Percentiles rank a stretch among this genome's conserved stretches.
These are phyloP conservation scores for Turritopsis rubra DNA, from an alignment of 30 jellyfish, hydroid and myxozoan genomes.

Conservation along the genomic window DNA sequence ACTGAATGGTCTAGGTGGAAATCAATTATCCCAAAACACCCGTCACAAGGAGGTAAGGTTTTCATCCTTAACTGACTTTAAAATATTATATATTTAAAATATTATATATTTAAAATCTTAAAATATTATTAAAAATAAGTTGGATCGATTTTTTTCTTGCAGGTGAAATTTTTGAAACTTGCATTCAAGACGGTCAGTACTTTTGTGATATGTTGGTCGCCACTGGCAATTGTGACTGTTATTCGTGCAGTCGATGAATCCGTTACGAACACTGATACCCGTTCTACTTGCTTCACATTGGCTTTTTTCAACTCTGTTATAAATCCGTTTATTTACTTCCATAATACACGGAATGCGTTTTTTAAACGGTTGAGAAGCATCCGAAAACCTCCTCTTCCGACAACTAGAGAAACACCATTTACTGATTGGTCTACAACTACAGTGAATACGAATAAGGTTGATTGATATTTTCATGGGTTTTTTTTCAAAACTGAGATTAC, in stretches of 20 bases:
- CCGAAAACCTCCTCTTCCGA: not conserved
- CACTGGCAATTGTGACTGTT: not conserved
- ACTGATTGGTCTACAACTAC: not conserved
- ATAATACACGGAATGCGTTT: not conserved
- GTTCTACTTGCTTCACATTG: slow-evolving; percentile 1
- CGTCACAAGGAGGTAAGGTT: not conserved
- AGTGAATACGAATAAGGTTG: no score
- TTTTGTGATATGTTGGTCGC: slow-evolving; percentile 15
- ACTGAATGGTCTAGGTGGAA: not conserved
- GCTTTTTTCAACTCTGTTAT: slow-evolving; percentile 17
- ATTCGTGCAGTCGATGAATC: not conserved
- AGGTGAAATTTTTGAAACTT: not conserved
- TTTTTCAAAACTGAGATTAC: no score
- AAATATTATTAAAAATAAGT: not conserved
- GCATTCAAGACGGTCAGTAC: slow-evolving; percentile 14
- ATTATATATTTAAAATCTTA: no score
- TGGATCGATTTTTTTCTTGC: not conserved
- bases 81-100: no score
- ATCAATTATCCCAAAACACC: not conserved
- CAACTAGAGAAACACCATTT: not conserved
- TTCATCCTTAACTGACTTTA: no score
- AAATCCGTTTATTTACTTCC: slow-evolving; percentile 7
- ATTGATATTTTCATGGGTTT: no score
- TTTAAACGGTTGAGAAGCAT: not conserved
- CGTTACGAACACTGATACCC: not conserved